Conservation (phyloP, 2,113 vertebrate species). For the Equus quagga region DNA sequence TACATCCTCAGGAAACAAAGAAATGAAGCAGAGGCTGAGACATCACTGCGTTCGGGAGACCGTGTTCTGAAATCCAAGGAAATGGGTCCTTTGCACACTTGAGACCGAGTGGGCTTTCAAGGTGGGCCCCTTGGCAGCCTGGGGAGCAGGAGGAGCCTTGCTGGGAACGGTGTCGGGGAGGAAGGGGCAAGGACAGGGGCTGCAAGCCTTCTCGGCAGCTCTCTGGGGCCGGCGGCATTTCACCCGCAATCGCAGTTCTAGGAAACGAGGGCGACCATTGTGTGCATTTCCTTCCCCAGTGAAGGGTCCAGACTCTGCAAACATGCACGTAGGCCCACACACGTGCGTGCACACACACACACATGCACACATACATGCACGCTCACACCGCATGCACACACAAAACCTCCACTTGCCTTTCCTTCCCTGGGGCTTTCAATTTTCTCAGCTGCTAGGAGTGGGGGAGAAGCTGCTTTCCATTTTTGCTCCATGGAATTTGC, state of each 20-base stretch:
- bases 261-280: rapidly evolving
- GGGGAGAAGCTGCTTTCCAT: not conserved
- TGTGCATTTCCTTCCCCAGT: not conserved
- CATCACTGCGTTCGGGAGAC: not conserved
- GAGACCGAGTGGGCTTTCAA: not conserved
- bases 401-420: not conserved
- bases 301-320: not conserved
- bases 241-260: rapidly evolving
- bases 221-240: not conserved
- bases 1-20: not conserved
- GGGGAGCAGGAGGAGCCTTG: not conserved
- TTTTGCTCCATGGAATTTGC: rapidly evolving
- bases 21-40: not conserved
- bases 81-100: rapidly evolving
- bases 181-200: rapidly evolving
- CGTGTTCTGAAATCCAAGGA: not conserved
- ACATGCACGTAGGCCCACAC: too few species aligned
- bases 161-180: rapidly evolving
- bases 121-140: not conserved
- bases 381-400: too few species aligned
- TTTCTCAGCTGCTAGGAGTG: rapidly evolving
- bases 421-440: not conserved
- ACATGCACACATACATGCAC: rapidly evolving
- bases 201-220: not conserved
- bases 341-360: rapidly evolving